Conservation (phyloP, 2,888 invertebrate species). For the Helleia helle region DNA sequence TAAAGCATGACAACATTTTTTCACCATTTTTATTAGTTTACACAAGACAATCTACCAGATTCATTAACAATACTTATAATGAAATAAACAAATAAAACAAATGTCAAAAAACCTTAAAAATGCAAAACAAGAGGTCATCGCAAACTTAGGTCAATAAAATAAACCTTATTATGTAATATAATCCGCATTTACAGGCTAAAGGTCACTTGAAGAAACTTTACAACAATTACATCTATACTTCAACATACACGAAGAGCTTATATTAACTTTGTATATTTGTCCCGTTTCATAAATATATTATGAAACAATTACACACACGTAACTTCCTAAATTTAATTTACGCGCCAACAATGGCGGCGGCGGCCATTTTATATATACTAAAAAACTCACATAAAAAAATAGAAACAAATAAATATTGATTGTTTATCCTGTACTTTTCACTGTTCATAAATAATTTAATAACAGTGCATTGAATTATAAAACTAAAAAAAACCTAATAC, state of each 20-base stretch:
- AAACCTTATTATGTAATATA: too few species aligned
- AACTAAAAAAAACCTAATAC: not conserved
- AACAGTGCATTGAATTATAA: not conserved
- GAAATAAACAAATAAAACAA: slow-evolving; percentile 35
- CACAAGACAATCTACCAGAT: slow-evolving; percentile 42
- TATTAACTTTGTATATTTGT: slow-evolving; percentile 1
- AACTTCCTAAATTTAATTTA: too few species aligned
- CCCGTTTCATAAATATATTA: not conserved
- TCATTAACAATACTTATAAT: slow-evolving; percentile 29
- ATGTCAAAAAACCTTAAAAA: slow-evolving; percentile 10
- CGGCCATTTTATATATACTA: too few species aligned
- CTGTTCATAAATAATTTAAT: too few species aligned
- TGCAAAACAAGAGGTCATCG: slow-evolving; percentile 12
- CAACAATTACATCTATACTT: too few species aligned
- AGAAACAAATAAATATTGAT: too few species aligned
- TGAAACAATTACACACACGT: too few species aligned
- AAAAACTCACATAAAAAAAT: too few species aligned
- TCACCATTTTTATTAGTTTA: slow-evolving; percentile 41
- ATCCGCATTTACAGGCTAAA: not conserved
- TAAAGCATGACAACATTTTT: not conserved
- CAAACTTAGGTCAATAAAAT: not conserved
- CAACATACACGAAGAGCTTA: slow-evolving; percentile 1
- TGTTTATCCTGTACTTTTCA: too few species aligned
- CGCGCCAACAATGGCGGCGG: too few species aligned
- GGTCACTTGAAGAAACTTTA: slow-evolving; percentile 6